Base-by-base conservation (phyloP, 2,888 invertebrate species). In the Epinotia demarniana region DNA sequence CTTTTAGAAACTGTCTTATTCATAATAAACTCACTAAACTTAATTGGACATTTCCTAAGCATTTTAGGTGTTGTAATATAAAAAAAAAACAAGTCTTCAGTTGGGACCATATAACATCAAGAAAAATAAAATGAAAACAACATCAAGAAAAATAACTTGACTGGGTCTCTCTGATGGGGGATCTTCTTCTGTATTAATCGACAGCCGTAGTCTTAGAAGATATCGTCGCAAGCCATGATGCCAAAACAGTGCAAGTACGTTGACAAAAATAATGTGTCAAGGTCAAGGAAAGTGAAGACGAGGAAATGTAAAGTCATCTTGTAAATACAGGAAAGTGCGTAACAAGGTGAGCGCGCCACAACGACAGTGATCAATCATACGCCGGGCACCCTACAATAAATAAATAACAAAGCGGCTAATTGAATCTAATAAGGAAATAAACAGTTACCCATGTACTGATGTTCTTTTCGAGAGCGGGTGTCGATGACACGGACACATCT, bases 381-480 rank as follows among this genome's bases (percentile, higher is more conserved):
- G 81, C 80, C 78, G 79, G 79, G 80, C 75, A 66, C 74, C 77
- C 79, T 79, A 79, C 77, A 77, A 78, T 80, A 77, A 78, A 81
- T 81, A 84, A 81, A 80, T 82, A 78, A 87, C 83, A 87, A 87
- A 87, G 86, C 85, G 85, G 85, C 78, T 76, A 80, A 84, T 81
- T 77, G 77, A 81, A 83, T 81, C 79, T 87, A 89, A 89, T 87
- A 86, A 88, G 87, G 88, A 90, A 86, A 86, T 84, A 77, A 76
- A 81, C 83, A 79, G 81, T 90, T 92, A 94, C 94, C 94, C 93
- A 93, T 85, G 93, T 92, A 88, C 90, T 94, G 78, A 92, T 91
- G 82, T 93, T 93, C 87, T 89, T 91, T 81, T 86, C 83, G 74
- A 86, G 79, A 58, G 83, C 81, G 74, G 90, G 86, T 78, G 89